A percentile compares a stretch with the other conserved stretches of the same genome.
phyloP scores from a whole-genome alignment of 2,888 invertebrate genomes.

The Phymatocera aterrima region DNA sequence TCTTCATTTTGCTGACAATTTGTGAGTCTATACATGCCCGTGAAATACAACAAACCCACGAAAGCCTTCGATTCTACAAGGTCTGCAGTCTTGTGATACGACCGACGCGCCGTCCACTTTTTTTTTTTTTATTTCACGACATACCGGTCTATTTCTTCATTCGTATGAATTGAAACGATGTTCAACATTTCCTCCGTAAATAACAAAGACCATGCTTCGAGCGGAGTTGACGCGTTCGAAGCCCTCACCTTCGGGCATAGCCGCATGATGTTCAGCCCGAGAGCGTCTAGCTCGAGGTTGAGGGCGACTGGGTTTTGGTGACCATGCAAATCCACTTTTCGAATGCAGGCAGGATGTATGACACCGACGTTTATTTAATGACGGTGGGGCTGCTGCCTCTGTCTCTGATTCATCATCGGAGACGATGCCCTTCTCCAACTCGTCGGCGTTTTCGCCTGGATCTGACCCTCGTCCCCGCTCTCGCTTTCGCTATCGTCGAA shows the following conservation, averaged over 20 bases:
- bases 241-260: not conserved
- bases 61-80: slow-evolving; percentile 50
- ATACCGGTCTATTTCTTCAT: slow-evolving; percentile 48
- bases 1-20: not conserved
- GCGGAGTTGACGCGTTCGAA: slow-evolving; percentile 37
- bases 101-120: not conserved
- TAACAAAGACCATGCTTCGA: slow-evolving; percentile 46
- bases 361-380: not conserved
- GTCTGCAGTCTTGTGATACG: slow-evolving; percentile 17
- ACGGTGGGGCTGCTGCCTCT: not conserved
- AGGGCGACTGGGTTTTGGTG: not conserved
- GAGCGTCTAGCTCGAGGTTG: not conserved
- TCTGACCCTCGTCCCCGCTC: not conserved
- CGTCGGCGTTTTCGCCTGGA: not conserved
- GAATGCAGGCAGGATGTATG: not conserved
- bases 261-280: not conserved
- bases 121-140: not conserved
- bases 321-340: slow-evolving; percentile 4
- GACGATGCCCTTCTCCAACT: not conserved
- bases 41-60: slow-evolving; percentile 48
- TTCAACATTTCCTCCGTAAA: slow-evolving; percentile 45
- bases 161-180: slow-evolving; percentile 45
- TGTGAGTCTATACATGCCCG: slow-evolving; percentile 40
- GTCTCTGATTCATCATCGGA: not conserved
- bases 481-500: too few species aligned